Base-by-base conservation (phyloP, 2,888 invertebrate species). In the Agapetus fuscipes region DNA sequence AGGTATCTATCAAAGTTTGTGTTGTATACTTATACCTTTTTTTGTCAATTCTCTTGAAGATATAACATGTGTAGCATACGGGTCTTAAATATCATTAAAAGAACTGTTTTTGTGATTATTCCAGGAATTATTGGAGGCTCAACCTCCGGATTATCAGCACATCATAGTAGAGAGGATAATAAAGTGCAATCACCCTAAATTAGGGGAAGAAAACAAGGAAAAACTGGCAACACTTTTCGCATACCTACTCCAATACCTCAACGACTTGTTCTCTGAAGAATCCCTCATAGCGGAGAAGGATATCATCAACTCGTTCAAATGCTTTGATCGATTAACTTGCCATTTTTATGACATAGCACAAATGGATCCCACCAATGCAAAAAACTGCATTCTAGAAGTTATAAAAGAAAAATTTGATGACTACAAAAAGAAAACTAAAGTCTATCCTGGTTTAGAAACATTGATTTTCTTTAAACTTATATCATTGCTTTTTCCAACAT, bases 101-200 rank as follows among this genome's bases (percentile, higher is more conserved):
- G 16, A 30, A 10, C 16, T 30, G 14, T 33, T 39, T 5, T 30
- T n/a, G n/a, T n/a, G n/a, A n/a, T n/a, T 10, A 45, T 62, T 60
- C 12, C 58, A 76, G 56, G 64, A 73, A 50, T 55, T 83, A 37
- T 57, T 93, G 12, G 56, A 65, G 32, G 68, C 72, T 26, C 75
- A 78, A 51, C 65, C 75, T 6, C 64, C 76, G 2, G 62, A 72
- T 10, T 76, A 86, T 52, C 83, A 87, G 53, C 64, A 75, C 0
- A 65, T 76, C 9, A 79, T 89, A 7, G 56, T 94, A 31, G 82
- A 85, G 53, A 76, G 87, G 52, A 77, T 95, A 49, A 81, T 93
- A 12, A 90, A 90, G 62, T 87, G 83, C 53, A 84, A 89, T 62
- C 86, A 93, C 60, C 87, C 87, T 2, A 80, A 86, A 52, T 60